Percentiles rank a stretch among this genome's conserved stretches.
Evolutionary conservation across 2,113 vertebrate species (phyloP).

Genomic region (Cettia cetti): DNA sequence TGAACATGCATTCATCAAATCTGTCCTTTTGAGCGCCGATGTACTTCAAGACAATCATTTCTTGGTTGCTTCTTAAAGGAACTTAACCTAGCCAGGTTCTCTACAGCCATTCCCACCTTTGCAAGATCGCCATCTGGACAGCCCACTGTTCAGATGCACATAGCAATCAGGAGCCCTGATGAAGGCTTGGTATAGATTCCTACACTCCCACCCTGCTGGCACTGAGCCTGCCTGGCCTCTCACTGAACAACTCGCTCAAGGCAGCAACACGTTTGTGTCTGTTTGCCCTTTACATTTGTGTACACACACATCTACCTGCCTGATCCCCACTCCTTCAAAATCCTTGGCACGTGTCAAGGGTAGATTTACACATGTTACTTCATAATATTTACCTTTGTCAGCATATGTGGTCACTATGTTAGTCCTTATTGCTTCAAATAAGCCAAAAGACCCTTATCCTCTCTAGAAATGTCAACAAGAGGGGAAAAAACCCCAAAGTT

Average conservation of each 20-base stretch:
- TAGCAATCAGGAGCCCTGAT: not conserved
- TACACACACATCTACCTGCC: not conserved
- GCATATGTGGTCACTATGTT: not conserved
- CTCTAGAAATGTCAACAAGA: not conserved
- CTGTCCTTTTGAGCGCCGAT: not conserved
- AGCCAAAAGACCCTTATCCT: not conserved
- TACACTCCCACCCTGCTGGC: not conserved
- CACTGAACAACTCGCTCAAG: too few species aligned
- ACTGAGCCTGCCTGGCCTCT: not conserved
- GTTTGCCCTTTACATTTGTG: not conserved
- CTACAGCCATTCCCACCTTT: not conserved
- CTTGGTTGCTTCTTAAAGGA: not conserved
- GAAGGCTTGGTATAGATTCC: not conserved
- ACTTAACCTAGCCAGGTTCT: not conserved
- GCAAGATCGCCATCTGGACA: not conserved
- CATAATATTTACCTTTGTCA: not conserved
- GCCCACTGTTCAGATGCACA: not conserved
- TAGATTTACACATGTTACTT: not conserved
- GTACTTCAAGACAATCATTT: not conserved
- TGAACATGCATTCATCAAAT: not conserved
- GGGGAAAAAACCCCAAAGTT: not conserved
- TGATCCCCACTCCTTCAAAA: not conserved
- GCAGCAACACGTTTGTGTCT: fast-evolving
- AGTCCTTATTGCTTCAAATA: not conserved
- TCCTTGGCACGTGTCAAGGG: not conserved